These are phyloP conservation scores for Chrysodeixis includens DNA, from an alignment of 2,888 invertebrate genomes.

Conservation along the genomic window DNA sequence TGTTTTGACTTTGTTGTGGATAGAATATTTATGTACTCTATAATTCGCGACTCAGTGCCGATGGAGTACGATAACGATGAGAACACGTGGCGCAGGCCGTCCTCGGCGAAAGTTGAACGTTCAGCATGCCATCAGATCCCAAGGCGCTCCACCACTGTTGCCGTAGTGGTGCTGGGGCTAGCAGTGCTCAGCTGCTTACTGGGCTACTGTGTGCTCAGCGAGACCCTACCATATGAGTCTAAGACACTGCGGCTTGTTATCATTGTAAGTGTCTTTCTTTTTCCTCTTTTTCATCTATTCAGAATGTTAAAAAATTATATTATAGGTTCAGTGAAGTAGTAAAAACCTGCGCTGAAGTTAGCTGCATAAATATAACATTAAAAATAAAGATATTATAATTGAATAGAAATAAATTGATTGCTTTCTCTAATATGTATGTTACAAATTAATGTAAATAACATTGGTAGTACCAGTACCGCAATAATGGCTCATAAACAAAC, in stretches of 20 bases:
- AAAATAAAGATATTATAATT: no score
- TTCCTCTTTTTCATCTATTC: no score
- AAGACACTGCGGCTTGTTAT: constrained; percentile 82
- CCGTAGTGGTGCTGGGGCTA: constrained; percentile 82
- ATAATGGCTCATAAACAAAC: no score
- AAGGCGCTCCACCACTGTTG: constrained; percentile 76
- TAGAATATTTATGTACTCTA: constrained; percentile 56
- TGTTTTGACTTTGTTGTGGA: constrained; percentile 18
- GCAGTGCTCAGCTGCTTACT: constrained; percentile 85
- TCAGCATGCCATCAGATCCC: constrained; percentile 77
- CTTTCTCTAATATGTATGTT: no score
- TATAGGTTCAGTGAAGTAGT: no score
- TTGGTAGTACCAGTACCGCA: no score
- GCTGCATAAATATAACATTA: no score
- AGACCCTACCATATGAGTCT: constrained; percentile 83
- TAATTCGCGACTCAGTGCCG: constrained; percentile 59
- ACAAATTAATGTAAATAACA: no score
- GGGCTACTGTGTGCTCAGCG: constrained; percentile 85
- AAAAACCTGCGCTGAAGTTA: no score
- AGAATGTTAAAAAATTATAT: no score
- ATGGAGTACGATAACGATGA: constrained; percentile 85
- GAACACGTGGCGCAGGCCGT: constrained; percentile 80
- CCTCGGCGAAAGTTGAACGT: constrained; percentile 67
- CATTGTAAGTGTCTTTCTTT: constrained; percentile 71
- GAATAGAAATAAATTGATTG: no score